Evolutionary conservation across 1,140 invertebrate species (phyloP).

Genomic region (Caerostris darwini): DNA sequence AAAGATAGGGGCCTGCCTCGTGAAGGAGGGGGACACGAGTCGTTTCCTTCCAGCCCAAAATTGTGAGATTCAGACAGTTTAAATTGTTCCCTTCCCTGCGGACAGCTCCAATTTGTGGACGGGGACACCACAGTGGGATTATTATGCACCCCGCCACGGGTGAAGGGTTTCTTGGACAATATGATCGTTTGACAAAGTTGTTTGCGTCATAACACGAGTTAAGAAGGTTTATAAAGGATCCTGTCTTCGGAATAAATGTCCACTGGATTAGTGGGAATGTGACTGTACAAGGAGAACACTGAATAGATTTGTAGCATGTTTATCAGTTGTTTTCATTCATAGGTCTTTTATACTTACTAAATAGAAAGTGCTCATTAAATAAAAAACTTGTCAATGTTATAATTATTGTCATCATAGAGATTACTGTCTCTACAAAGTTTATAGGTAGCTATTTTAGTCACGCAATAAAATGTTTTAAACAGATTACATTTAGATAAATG

Average conservation of each 20-base stretch:
- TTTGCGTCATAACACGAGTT: background rate
- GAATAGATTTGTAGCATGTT: too few species aligned
- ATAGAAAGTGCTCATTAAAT: too few species aligned
- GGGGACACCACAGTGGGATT: background rate
- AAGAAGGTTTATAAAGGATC: background rate
- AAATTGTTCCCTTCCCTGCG: slow-evolving; percentile 38
- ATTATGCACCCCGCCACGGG: background rate
- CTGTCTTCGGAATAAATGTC: background rate
- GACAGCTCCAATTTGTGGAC: slow-evolving; percentile 1
- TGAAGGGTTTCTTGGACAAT: background rate
- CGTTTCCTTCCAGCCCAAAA: slow-evolving; percentile 10
- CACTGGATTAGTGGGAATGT: too few species aligned
- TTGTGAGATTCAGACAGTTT: slow-evolving; percentile 22
- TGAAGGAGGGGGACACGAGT: background rate
- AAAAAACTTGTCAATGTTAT: too few species aligned
- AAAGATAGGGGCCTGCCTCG: background rate
- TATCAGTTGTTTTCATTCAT: too few species aligned
- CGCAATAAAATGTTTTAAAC: too few species aligned
- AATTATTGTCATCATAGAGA: too few species aligned
- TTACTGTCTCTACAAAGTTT: too few species aligned
- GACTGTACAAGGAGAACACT: too few species aligned
- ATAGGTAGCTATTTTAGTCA: too few species aligned
- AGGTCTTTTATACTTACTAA: too few species aligned
- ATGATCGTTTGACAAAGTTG: background rate
- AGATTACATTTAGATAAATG: too few species aligned